Conservation (phyloP, 2,113 vertebrate genomes). For the Egretta garzetta region DNA sequence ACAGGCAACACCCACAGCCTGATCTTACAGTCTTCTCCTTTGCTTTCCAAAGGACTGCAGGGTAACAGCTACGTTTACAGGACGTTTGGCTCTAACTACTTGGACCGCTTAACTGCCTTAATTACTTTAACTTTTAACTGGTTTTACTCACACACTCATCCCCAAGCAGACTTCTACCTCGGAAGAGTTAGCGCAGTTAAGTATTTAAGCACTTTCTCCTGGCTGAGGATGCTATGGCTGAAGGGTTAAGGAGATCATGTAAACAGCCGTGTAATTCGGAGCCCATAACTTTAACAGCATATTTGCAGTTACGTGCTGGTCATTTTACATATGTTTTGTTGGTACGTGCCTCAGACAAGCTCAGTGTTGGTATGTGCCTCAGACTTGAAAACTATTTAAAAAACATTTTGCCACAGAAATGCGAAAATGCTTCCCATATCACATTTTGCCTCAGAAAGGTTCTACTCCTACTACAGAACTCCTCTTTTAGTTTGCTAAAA, state of each 20-base stretch:
- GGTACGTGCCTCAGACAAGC: not conserved
- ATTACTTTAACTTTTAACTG: conserved; percentile 1
- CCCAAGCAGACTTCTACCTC: not conserved
- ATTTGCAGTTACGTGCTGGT: not conserved
- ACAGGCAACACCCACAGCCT: not conserved
- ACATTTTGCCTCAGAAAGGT: not conserved
- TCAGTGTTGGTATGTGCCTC: not conserved
- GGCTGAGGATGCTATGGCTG: not conserved
- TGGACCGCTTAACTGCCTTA: not conserved
- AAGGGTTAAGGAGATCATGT: not conserved
- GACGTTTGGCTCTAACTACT: not conserved
- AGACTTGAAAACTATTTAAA: not conserved
- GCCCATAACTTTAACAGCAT: fast-evolving
- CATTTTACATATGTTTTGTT: not conserved
- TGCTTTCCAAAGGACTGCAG: not conserved
- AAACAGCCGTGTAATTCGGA: not conserved
- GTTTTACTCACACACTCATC: not conserved
- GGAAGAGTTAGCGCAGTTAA: not conserved
- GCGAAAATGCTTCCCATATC: not conserved
- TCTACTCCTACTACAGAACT: not conserved
- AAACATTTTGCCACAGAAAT: not conserved
- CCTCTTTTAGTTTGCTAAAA: not conserved
- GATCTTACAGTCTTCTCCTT: not conserved
- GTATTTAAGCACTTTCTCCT: not conserved
- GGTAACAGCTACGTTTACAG: not conserved